These are phyloP conservation scores for Tor tambroides DNA, from an alignment of 2,113 vertebrate species.

Conservation along the genomic window DNA sequence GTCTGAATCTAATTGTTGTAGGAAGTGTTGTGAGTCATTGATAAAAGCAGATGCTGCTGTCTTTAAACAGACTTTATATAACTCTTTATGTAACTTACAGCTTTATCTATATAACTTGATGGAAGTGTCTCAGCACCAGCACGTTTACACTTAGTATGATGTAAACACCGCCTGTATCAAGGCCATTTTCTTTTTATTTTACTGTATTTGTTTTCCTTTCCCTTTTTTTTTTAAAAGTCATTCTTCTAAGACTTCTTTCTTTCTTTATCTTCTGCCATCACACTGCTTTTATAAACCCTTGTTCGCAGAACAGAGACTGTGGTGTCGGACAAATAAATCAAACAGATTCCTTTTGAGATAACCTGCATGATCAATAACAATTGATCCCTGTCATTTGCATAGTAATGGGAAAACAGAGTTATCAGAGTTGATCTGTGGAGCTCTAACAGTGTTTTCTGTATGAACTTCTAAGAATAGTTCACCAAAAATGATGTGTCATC, in stretches of 20 bases:
- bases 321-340: background rate
- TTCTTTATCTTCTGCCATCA: background rate
- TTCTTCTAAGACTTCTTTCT: background rate
- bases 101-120: no score
- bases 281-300: background rate
- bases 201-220: background rate
- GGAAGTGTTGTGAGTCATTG: no score
- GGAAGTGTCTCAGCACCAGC: background rate
- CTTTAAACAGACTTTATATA: background rate
- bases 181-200: background rate
- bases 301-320: background rate
- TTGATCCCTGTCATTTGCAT: constrained; percentile 25
- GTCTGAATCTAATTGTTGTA: no score
- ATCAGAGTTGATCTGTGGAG: background rate
- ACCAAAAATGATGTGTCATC: background rate
- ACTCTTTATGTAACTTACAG: constrained; percentile 2
- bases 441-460: background rate
- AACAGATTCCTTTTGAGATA: constrained; percentile 11
- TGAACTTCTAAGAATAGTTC: background rate
- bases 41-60: no score
- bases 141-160: background rate
- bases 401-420: constrained; percentile 10
- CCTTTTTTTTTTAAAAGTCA: background rate
- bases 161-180: background rate
- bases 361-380: background rate